Evolutionary conservation across 1,140 invertebrate species (phyloP), one percentile per base, ranked within the genome.

Genomic region (Eumaeus atala): DNA sequence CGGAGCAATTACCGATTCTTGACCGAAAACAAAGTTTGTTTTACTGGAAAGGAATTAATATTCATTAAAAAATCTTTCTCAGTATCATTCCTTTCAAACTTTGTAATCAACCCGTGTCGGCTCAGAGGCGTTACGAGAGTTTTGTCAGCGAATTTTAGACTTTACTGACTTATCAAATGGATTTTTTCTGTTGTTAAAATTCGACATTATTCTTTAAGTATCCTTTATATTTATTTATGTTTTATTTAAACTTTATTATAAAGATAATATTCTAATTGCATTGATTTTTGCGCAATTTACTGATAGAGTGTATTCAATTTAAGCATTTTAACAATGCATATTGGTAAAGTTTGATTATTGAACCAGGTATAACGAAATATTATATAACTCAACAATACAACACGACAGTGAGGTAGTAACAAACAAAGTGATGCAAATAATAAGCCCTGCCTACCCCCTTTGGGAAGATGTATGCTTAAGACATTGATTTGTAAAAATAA

Each of bases 11-110:
- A 85, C 74, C 70, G 72, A 82, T 81, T 77, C 74, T 60, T 77
- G 65, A 65, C 54, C 51, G 62, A 73, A 62, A 78, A 66, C 70
- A 85, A 82, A 82, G 69, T 85, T 82, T 82, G 77, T 82, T 84
- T 79, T 82, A 78, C 76, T 75, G 70, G 71, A 67, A 69, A 70
- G 67, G 74, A 80, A 84, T 85, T 85, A 85, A 83, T 83, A 85
- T 85, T 85, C 79, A 85, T 85, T 85, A 85, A 85, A 84, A 84
- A 85, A 85, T 82, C 73, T 80, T 77, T 77, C 69, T 61, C 73
- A 74, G 69, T 77, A 78, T 83, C 74, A 78, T 77, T 79, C 72
- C 67, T 69, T 73, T 74, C 70, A 80, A 85, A 81, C 74, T 85
- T 85, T 79, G 79, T 80, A 82, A 83, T 85, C 79, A 75, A 74